Base-by-base conservation (phyloP, 2,888 invertebrate genomes). In the Metallyticus violacea region DNA sequence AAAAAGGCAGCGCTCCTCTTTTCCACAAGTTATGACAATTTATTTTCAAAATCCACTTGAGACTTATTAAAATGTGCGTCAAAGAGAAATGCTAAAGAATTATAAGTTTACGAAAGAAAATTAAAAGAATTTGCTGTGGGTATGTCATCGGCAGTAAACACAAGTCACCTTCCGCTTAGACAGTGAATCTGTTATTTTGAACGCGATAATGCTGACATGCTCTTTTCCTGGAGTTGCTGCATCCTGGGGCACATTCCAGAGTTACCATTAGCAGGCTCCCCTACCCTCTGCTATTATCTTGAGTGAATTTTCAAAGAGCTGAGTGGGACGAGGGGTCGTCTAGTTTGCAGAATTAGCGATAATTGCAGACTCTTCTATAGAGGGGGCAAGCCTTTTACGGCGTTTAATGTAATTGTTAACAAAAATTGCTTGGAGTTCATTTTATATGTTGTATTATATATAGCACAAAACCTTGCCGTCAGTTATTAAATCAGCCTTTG, bases 401-500 rank as follows among this genome's bases (percentile, higher is more conserved):
- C 40, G 82, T 82, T 82, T 82, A 83, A 83, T 83, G 77, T 83
- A 83, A 83, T 83, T 82, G 82, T 62, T 82, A 82, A 82, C 82
- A 82, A 82, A 82, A 82, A 82, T 82, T 40, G 62, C 82, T 82
- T 22, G 82, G 26, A 62, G 26, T 77, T 83, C 29, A 83, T 77
- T 77, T 83, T 83, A 83, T 83, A 83, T 83, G 77, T 83, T 77
- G 77, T 81, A 81, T 81, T 81, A 81, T 30, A 81, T 81, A 22
- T 62, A 62, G 40, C 15, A 62, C 40, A 81, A 82, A 83, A 83
- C 83, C 83, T 83, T 83, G 77, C 77, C 76, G 76, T 27, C 82
- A 76, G 76, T 82, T 83, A 83, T 83, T 83, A 83, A 77, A 83
- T 83, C 27, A 83, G 77, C 25, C 77, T 9, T 5, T 76, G 76